These are phyloP conservation scores for Calyptommatus sinebrachiatus DNA, from an alignment of 2,113 vertebrate genomes.

Conservation along the genomic window DNA sequence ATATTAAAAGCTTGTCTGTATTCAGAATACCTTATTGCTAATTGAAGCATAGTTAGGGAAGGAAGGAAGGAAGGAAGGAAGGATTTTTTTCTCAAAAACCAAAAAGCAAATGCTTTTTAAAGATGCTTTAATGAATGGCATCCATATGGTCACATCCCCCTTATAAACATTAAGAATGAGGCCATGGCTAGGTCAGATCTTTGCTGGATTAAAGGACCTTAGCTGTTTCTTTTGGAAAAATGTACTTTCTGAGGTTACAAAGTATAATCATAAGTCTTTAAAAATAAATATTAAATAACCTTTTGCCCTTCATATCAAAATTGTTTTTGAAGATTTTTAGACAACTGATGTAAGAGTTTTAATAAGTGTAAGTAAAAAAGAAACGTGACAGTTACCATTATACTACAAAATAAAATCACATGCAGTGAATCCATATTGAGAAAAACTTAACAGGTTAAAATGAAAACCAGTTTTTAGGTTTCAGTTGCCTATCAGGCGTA, in stretches of 20 bases:
- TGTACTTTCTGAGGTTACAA: neutral
- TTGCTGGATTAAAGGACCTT: neutral
- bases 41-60: neutral
- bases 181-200: neutral
- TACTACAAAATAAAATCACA: neutral
- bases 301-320: neutral
- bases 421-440: too few species aligned
- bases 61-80: too few species aligned
- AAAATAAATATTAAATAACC: neutral
- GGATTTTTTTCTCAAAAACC: neutral
- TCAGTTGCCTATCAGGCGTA: too few species aligned
- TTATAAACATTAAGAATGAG: neutral
- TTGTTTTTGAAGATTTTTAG: neutral
- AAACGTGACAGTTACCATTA: neutral
- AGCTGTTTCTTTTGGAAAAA: neutral
- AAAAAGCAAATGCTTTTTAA: neutral
- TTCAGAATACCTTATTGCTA: neutral
- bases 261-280: neutral
- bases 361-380: too few species aligned
- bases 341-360: too few species aligned
- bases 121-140: slow-evolving; percentile 6
- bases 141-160: neutral
- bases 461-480: too few species aligned
- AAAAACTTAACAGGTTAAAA: too few species aligned
- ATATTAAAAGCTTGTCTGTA: slow-evolving; percentile 23